phyloP scores from a whole-genome alignment of 1,140 invertebrate genomes.

The Leptopilina clavipes region DNA sequence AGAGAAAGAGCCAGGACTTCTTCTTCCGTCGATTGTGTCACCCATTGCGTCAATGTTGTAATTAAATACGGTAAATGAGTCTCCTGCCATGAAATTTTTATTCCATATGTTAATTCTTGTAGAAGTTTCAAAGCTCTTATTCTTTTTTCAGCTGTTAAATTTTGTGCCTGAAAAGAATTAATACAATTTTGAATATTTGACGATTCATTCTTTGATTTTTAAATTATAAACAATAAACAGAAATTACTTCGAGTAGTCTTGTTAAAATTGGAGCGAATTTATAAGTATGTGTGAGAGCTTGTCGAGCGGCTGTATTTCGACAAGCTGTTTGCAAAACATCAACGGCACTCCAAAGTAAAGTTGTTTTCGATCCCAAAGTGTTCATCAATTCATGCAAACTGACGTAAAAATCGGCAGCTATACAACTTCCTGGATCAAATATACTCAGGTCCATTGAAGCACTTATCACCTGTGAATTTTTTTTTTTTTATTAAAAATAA shows the following conservation, averaged over 20 bases:
- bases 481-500: no score
- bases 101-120: conserved; percentile 82
- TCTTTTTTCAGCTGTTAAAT: conserved; percentile 65
- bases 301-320: conserved; percentile 76
- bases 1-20: conserved; percentile 78
- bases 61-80: conserved; percentile 79
- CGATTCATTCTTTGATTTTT: no score
- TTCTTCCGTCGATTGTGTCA: conserved; percentile 76
- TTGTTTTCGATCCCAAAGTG: conserved; percentile 60
- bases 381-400: conserved; percentile 74
- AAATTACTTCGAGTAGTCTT: conserved; percentile 73
- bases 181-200: no score
- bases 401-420: conserved; percentile 75
- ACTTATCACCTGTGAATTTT: conserved; percentile 69
- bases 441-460: conserved; percentile 72
- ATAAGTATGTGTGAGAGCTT: conserved; percentile 80
- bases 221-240: no score
- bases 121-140: conserved; percentile 71
- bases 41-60: conserved; percentile 78
- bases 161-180: not conserved
- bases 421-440: conserved; percentile 75
- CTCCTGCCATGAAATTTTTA: conserved; percentile 83
- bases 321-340: conserved; percentile 78
- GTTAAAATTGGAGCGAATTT: conserved; percentile 81
- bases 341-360: conserved; percentile 77